Conservation (phyloP, 2,797 vertebrate genomes). For the Triplophysa yarkandensis region DNA sequence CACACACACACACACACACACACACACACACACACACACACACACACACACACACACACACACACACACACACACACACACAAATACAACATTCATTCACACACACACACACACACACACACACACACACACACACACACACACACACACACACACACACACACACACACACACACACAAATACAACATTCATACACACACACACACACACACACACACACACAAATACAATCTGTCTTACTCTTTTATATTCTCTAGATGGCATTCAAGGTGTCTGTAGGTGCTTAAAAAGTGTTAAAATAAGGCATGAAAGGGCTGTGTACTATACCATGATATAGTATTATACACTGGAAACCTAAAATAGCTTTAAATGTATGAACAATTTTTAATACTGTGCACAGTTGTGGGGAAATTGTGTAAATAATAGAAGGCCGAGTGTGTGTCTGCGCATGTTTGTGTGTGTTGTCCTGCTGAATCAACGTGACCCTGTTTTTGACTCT, state of each 20-base stretch:
- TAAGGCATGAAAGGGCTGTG: neutral
- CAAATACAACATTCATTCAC: constrained; percentile 8
- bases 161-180: too few relatives aligned
- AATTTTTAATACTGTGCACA: neutral
- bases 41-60: too few relatives aligned
- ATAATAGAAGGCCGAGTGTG: neutral
- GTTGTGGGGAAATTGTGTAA: neutral
- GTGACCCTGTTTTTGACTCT: neutral
- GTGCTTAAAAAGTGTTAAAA: neutral
- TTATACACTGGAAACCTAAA: neutral
- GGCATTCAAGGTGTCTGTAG: neutral
- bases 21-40: neutral
- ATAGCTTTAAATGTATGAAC: neutral
- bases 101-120: neutral
- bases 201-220: too few relatives aligned
- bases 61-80: neutral
- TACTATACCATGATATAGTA: too few relatives aligned
- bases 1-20: constrained; percentile 2
- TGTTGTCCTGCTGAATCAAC: neutral
- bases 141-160: too few relatives aligned
- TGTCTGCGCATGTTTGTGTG: neutral
- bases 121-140: too few relatives aligned
- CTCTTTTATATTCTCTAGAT: neutral
- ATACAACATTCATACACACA: neutral
- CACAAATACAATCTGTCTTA: constrained; percentile 26